phyloP scores from a whole-genome alignment of 2,113 vertebrate species.

The Indicator indicator region DNA sequence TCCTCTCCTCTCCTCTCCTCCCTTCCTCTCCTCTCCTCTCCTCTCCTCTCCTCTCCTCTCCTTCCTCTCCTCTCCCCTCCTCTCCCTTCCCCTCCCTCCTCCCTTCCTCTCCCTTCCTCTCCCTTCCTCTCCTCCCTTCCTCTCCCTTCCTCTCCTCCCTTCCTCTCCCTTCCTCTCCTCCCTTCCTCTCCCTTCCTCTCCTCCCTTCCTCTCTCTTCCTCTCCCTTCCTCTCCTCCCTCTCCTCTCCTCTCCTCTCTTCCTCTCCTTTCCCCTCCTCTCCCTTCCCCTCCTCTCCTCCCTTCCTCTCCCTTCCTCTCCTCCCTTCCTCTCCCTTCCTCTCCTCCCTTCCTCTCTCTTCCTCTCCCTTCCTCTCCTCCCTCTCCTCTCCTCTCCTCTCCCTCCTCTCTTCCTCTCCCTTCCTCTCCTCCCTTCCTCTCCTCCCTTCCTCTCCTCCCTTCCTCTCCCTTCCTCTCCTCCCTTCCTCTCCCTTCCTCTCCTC shows the following conservation, averaged over 20 bases:
- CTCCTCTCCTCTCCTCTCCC: not conserved
- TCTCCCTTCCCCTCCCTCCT: fast-evolving
- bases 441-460: fast-evolving
- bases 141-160: not conserved
- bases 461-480: too few relatives aligned
- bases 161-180: not conserved
- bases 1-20: not conserved
- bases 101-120: not conserved
- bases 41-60: not conserved
- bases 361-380: not conserved
- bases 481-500: not conserved
- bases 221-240: not conserved
- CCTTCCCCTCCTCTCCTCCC: not conserved
- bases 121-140: not conserved
- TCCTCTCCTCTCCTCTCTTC: not conserved
- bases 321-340: not conserved
- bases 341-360: fast-evolving
- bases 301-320: fast-evolving
- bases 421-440: not conserved
- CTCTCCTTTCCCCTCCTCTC: too few relatives aligned
- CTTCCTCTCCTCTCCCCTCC: not conserved
- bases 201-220: fast-evolving
- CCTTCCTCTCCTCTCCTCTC: fast-evolving
- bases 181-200: not conserved
- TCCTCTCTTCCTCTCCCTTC: fast-evolving